Conservation (phyloP, 2,888 invertebrate species). For the Drosophila diplacantha region DNA sequence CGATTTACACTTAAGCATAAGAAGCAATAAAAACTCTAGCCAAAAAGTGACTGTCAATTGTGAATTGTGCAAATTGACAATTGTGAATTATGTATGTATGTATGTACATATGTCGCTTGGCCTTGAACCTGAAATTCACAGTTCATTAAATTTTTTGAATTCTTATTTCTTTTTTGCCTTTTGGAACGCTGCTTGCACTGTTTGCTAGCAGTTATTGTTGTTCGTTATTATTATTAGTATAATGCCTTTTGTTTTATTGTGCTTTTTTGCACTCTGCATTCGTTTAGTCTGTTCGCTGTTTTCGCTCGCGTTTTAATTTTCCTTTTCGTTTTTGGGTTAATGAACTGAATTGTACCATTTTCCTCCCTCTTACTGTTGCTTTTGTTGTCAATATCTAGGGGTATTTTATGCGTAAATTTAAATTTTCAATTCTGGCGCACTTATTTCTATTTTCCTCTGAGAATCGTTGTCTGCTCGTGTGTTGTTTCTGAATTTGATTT, state of each 20-base stretch:
- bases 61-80: conserved; percentile 11
- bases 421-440: conserved; percentile 9
- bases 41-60: conserved; percentile 25
- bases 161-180: conserved; percentile 21
- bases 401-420: conserved; percentile 28
- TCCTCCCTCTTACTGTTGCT: conserved; percentile 14
- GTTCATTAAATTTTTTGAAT: conserved; percentile 41
- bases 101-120: conserved; percentile 27
- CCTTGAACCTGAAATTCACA: conserved; percentile 65
- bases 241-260: conserved; percentile 43
- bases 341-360: conserved; percentile 43
- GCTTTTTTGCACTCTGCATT: conserved; percentile 24
- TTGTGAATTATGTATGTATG: conserved; percentile 9
- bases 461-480: background rate
- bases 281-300: conserved; percentile 11
- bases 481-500: conserved; percentile 18
- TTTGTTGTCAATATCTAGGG: conserved; percentile 33
- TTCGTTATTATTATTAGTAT: conserved; percentile 41
- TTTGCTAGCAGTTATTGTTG: conserved; percentile 21
- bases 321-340: conserved; percentile 48
- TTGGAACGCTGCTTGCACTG: conserved; percentile 44
- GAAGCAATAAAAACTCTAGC: conserved; percentile 1
- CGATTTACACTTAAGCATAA: background rate
- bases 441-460: conserved; percentile 1
- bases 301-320: conserved; percentile 38